These are phyloP conservation scores for Heliconius himera DNA, from an alignment of 1,140 invertebrate genomes.

Conservation along the genomic window DNA sequence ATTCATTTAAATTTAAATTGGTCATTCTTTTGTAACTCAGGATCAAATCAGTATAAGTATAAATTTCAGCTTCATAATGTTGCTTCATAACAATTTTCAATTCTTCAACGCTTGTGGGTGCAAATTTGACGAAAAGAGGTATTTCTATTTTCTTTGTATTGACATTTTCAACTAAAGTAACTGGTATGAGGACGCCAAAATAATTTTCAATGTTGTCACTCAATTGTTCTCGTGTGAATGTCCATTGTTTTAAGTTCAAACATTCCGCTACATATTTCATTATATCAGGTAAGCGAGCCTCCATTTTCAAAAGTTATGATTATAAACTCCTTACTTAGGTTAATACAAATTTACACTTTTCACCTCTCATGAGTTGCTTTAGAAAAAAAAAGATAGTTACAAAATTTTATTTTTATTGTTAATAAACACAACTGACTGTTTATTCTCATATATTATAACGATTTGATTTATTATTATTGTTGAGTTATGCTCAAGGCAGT, in stretches of 20 bases:
- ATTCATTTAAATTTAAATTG: constrained; percentile 33
- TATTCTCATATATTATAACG: too few relatives aligned
- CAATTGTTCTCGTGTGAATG: not conserved
- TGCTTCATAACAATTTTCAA: constrained; percentile 24
- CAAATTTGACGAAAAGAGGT: constrained; percentile 41
- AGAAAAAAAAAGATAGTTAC: too few relatives aligned
- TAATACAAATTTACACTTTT: too few relatives aligned
- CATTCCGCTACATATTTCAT: not conserved
- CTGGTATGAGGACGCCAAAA: constrained; percentile 36
- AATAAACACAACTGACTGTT: too few relatives aligned
- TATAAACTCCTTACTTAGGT: not conserved
- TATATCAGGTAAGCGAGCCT: not conserved
- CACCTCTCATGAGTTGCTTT: too few relatives aligned
- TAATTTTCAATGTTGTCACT: constrained; percentile 29
- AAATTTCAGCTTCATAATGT: constrained; percentile 39
- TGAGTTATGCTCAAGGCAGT: too few relatives aligned
- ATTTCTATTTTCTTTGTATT: constrained; percentile 23
- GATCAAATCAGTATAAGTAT: constrained; percentile 33
- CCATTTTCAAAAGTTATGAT: not conserved
- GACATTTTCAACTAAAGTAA: constrained; percentile 28
- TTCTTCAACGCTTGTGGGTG: constrained; percentile 17
- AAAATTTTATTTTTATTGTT: too few relatives aligned
- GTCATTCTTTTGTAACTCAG: constrained; percentile 30
- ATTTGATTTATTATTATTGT: too few relatives aligned
- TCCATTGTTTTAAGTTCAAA: constrained; percentile 8